phyloP scores from a whole-genome alignment of 2,797 vertebrate genomes.

The Lindbergichthys nudifrons region DNA sequence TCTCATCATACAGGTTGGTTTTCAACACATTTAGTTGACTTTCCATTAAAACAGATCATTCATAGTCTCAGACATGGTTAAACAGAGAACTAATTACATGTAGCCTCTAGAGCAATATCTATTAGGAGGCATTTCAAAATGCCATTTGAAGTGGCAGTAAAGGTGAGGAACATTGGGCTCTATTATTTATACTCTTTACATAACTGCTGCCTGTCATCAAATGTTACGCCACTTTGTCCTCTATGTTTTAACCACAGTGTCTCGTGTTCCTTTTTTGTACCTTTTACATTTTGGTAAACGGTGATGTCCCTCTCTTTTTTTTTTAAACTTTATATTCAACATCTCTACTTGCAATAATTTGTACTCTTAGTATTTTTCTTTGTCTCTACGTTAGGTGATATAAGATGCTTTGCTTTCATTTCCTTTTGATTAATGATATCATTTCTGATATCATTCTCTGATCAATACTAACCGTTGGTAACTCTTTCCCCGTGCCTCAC shows the following conservation, averaged over 20 bases:
- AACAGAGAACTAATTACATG: constrained; percentile 36
- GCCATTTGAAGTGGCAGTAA: neutral
- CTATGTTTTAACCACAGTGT: neutral
- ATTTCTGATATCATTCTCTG: constrained; percentile 36
- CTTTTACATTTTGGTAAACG: neutral
- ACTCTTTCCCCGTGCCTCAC: constrained; percentile 19
- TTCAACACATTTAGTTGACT: constrained; percentile 31
- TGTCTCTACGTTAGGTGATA: too few species aligned
- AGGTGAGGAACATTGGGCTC: neutral
- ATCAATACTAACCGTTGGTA: constrained; percentile 45
- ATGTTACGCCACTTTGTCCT: neutral
- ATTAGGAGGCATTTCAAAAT: constrained; percentile 17
- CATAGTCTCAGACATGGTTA: constrained; percentile 17
- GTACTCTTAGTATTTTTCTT: neutral
- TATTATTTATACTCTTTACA: constrained; percentile 11
- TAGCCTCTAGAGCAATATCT: constrained; percentile 2
- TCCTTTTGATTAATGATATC: neutral
- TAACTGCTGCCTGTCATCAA: neutral
- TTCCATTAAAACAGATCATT: constrained; percentile 45
- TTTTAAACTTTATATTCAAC: neutral
- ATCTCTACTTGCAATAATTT: neutral
- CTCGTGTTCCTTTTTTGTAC: neutral
- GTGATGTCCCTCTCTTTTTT: neutral
- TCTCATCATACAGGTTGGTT: neutral
- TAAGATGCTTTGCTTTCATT: neutral